Evolutionary conservation across 2,888 invertebrate species (phyloP), one percentile per base, ranked within the genome.

Genomic region (Micoletzkya japonica): DNA sequence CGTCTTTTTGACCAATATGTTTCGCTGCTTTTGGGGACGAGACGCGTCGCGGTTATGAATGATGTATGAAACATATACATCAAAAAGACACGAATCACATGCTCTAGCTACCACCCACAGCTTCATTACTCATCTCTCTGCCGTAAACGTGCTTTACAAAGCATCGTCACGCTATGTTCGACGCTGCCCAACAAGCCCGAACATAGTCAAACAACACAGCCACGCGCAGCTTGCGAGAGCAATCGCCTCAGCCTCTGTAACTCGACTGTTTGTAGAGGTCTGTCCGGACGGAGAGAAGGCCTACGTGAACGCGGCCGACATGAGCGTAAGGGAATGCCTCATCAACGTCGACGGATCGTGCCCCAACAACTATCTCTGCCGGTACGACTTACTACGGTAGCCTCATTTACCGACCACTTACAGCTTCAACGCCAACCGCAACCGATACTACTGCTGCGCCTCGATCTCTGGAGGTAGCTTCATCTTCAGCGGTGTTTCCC

Each of bases 271-370:
- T 79, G 44, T 67, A 80, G 83, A 81, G 34, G 85, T 85, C 6
- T 85, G 85, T 63, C 83, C 84, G 24, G 83, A 83, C 30, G 81
- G 81, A 57, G 85, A 85, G 72, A 83, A 82, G 71, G 85, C 85
- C 50, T 85, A 83, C 72, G 81, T 85, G n/a, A 82, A 85, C 59
- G 82, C 83, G 1, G 78, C 76, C 37, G 83, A 83, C 69, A 81
- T 82, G 82, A 76, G 77, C 54, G 82, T 81, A 26, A 76, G 82
- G 14, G 83, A 85, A 64, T 85, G 85, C 72, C 73, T 84, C 34
- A 83, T 84, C 76, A 85, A 84, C 68, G 80, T 85, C 26, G 83
- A 82, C 54, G 76, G 79, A 59, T 77, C 78, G 32, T 85, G 85
- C 67, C 83, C 85, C 26, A 69, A 75, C 67, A 81, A 80, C 76